Conservation (phyloP, 92 coral and sea anemone species). For the Epizoanthus illoricatus region DNA sequence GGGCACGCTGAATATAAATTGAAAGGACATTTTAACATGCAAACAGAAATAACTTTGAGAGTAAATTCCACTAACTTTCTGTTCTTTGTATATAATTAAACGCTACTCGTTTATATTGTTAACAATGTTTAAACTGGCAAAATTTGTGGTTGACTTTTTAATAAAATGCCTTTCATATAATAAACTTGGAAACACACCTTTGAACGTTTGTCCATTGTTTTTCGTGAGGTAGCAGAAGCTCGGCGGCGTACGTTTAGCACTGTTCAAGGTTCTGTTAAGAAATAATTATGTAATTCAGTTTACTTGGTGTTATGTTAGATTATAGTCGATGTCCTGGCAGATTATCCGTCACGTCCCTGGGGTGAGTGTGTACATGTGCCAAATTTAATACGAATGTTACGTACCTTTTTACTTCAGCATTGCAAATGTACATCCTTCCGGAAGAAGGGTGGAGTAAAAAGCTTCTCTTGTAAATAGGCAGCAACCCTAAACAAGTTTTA, state of each 20-base stretch:
- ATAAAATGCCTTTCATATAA: too few species aligned
- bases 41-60: too few species aligned
- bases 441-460: constrained; percentile 27
- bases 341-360: too few species aligned
- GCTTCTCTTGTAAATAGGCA: constrained; percentile 33
- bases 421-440: constrained; percentile 31
- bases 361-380: too few species aligned
- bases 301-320: background rate
- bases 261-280: background rate
- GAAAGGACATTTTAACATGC: too few species aligned
- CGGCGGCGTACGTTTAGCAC: constrained; percentile 2
- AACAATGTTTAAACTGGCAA: too few species aligned
- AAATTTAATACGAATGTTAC: background rate
- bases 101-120: too few species aligned
- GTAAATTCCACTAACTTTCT: too few species aligned
- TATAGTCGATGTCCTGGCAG: background rate
- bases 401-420: constrained; percentile 35
- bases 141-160: too few species aligned
- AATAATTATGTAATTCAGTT: too few species aligned
- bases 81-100: too few species aligned
- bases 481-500: constrained; percentile 4
- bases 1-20: too few species aligned
- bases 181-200: background rate
- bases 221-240: constrained; percentile 31
- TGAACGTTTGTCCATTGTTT: constrained; percentile 7